Conservation (phyloP, 2,797 vertebrate species). For the Acrocephalus scirpaceus region DNA sequence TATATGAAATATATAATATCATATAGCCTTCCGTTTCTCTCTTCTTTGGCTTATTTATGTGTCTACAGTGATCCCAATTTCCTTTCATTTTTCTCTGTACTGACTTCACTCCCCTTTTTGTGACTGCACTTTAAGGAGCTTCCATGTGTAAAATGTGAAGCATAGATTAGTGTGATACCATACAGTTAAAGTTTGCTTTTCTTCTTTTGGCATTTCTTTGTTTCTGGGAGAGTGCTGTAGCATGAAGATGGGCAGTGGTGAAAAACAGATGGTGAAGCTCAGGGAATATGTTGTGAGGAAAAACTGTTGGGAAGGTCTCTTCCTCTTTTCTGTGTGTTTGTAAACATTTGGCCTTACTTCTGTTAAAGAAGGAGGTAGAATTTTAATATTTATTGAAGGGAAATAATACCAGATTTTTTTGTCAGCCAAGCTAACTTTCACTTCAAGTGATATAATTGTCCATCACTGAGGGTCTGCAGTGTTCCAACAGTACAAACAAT, state of each 20-base stretch:
- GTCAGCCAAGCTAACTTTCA: neutral
- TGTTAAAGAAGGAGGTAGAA: neutral
- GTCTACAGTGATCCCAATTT: neutral
- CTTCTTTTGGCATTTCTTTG: neutral
- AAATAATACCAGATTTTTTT: neutral
- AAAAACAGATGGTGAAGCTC: neutral
- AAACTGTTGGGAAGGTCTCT: neutral
- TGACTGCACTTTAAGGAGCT: neutral
- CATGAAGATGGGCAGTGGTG: neutral
- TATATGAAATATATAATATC: neutral
- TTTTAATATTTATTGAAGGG: neutral
- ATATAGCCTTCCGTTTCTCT: neutral
- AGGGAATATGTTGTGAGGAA: neutral
- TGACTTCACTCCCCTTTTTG: neutral
- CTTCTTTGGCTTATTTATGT: neutral
- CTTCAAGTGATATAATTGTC: fast-evolving
- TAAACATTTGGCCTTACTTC: neutral
- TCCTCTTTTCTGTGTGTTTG: neutral
- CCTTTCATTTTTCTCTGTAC: neutral
- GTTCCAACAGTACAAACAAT: neutral
- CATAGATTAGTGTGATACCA: neutral
- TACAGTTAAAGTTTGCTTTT: neutral
- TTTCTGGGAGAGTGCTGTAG: neutral
- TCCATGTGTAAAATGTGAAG: neutral
- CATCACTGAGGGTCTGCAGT: neutral